Evolutionary conservation across 2,113 vertebrate species (phyloP), one percentile per base, ranked within the genome.

Genomic region (Mellivora capensis): DNA sequence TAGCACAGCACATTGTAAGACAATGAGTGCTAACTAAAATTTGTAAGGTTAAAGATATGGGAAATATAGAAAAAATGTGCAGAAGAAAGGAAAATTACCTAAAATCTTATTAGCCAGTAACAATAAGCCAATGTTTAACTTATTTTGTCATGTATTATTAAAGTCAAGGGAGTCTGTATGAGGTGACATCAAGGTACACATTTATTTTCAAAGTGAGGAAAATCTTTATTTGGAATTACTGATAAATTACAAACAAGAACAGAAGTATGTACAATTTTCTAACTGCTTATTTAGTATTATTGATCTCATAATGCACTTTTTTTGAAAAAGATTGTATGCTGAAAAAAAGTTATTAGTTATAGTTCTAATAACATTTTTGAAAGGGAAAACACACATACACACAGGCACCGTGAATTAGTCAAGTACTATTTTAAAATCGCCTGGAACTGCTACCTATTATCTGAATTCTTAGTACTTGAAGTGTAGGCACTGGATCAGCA

Each of bases 181-280:
- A 64, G 42, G 37, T 64, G 13, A 12, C 4, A 88, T 76, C 27
- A n/a, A 84, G 84, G 84, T 96, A 90, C 86, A 20, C 5, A 96
- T 3, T 5, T 93, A 95, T 92, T 97, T 94, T 92, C 17, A 94
- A 98, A 97, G n/a, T 18, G 96, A 18, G 59, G 82, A 54, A 25
- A 18, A 67, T 20, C 9, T 80, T 72, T 67, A 34, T 69, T 95
- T 64, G 62, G 10, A 93, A 44, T 61, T 72, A 93, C 79, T 93
- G n/a, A 61, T n/a, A 93, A 81, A 81, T 54, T 72, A 31, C 93
- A 59, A 94, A 83, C 72, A 49, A 37, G 14, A 94, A 23, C 29
- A 97, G 27, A 81, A 42, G 12, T 27, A 61, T 64, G 2, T 52
- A 82, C 9, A 11, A 59, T 91, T 93, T 96, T 21, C 47, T 97